Conservation (phyloP, 2,113 vertebrate species). For the Mus musculus region DNA sequence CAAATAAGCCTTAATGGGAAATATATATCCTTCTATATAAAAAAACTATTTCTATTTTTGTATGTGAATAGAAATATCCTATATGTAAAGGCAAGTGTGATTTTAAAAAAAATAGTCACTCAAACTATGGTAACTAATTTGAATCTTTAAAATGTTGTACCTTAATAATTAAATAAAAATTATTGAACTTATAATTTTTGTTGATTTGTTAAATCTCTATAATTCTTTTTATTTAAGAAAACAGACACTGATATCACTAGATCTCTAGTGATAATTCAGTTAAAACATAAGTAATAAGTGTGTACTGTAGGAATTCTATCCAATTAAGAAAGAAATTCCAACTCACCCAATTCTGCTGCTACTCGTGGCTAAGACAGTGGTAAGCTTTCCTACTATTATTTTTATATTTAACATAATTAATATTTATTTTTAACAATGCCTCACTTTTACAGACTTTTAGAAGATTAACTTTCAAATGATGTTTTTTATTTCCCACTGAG, state of each 20-base stretch:
- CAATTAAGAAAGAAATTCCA: conserved; percentile 14
- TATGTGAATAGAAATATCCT: neutral
- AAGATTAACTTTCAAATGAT: conserved; percentile 20
- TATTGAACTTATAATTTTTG: neutral
- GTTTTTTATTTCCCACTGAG: conserved; percentile 5
- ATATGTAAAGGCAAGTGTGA: neutral
- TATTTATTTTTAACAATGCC: neutral
- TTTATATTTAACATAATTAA: conserved; percentile 64
- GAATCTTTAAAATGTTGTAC: neutral
- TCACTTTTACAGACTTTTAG: neutral
- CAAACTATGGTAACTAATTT: neutral
- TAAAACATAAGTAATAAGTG: neutral
- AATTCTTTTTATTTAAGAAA: conserved; percentile 17
- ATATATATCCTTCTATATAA: neutral
- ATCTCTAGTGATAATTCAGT: conserved; percentile 42
- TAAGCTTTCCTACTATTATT: neutral
- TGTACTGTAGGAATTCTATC: neutral
- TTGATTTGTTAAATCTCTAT: conserved; percentile 8
- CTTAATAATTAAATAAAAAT: conserved; percentile 16
- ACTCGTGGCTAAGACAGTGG: neutral
- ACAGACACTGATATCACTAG: neutral
- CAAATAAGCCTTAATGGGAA: conserved; percentile 17
- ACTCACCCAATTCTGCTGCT: neutral
- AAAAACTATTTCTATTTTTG: neutral
- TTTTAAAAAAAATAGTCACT: neutral